phyloP scores from a whole-genome alignment of 2,113 vertebrate species.

The Myiozetetes cayanensis region DNA sequence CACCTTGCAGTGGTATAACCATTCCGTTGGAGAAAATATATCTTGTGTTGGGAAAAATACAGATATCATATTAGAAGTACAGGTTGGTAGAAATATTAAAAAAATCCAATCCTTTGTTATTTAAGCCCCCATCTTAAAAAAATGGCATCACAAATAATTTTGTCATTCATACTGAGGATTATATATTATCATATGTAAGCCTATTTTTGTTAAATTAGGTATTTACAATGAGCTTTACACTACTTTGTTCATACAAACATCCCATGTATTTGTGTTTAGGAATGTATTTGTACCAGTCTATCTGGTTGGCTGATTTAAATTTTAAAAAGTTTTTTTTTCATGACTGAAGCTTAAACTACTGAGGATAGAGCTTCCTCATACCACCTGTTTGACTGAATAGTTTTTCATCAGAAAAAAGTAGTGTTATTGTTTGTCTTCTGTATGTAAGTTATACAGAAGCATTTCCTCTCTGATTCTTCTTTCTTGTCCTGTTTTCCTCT shows the following conservation, averaged over 20 bases:
- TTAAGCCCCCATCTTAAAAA: not conserved
- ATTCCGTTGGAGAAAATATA: not conserved
- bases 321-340: not conserved
- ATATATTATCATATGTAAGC: slow-evolving; percentile 11
- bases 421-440: not conserved
- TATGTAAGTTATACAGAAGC: not conserved
- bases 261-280: not conserved
- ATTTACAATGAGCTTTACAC: slow-evolving; percentile 25
- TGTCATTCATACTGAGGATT: not conserved
- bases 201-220: not conserved
- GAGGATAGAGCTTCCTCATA: not conserved
- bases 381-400: not conserved
- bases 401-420: not conserved
- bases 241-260: not conserved
- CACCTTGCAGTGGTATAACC: not conserved
- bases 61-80: not conserved
- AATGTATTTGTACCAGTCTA: not conserved
- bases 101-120: not conserved
- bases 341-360: not conserved
- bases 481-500: not conserved
- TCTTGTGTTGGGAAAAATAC: not conserved
- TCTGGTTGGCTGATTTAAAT: not conserved
- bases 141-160: not conserved
- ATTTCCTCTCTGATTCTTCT: not conserved
- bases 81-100: slow-evolving; percentile 7